Base-by-base conservation (phyloP, 2,113 vertebrate genomes). In the Glaucidium brasilianum region DNA sequence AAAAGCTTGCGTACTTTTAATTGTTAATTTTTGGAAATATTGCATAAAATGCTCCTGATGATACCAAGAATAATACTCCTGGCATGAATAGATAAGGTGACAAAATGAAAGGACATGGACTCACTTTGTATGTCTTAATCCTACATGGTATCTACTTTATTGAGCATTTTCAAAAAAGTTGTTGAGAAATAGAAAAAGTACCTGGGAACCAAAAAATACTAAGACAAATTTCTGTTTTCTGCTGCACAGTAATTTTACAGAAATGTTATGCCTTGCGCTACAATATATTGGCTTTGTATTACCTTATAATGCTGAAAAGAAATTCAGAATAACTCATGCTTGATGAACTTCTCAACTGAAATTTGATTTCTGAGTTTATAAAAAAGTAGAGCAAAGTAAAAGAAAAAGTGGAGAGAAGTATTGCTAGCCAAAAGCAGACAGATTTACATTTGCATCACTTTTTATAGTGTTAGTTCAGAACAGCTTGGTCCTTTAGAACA, bases 281-380 rank as follows among this genome's bases (percentile, higher is more conserved):
- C 56, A 90, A 27, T 67, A 77, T 72, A 92, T 94, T 95, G 5
- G 18, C 35, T 94, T 80, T 82, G 53, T 53, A 92, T 86, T 84
- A 26, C 15, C 64, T 95, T 95, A 63, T 64, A 95, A 69, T 88
- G 58, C 37, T 83, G 55, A 12, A 91, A 92, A 92, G 18, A 94
- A 76, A 78, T 56, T 88, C 41, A 91, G 37, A 85, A n/a, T 85
- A 83, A 88, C 76, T 88, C 56, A 81, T 50, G 11, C n/a, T 86
- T 85, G 72, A 87, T 94, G 68, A 94, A 96, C 9, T 89, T 96
- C 96, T 90, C 60, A 90, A 53, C 2, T 77, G 55, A 85, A 64
- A 94, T 93, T 93, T 97, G 47, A 91, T 97, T 95, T 94, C 41
- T 90, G 75, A 88, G 23, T 94, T 87, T 92, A 88, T 39, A 63